Evolutionary conservation across 2,113 vertebrate genomes (phyloP).

Genomic region (Oncorhynchus tshawytscha): DNA sequence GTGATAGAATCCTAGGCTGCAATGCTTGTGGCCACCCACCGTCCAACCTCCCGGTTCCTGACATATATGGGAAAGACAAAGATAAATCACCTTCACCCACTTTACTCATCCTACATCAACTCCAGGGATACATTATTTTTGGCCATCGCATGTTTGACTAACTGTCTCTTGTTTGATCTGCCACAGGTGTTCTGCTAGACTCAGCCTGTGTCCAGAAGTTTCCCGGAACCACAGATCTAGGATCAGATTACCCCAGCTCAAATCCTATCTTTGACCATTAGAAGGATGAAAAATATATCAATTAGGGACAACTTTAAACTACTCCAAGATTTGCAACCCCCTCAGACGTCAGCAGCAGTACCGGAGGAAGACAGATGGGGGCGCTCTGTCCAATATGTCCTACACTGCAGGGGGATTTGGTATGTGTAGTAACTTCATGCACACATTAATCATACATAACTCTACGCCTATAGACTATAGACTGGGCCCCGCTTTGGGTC

Average conservation of each 20-base stretch:
- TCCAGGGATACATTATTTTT: conserved; percentile 22
- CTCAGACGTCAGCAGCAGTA: no score
- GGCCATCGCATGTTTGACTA: conserved; percentile 47
- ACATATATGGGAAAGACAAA: conserved; percentile 61
- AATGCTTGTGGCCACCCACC: conserved; percentile 32
- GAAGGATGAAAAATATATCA: no score
- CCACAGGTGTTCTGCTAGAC: conserved; percentile 46
- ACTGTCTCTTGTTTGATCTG: conserved; percentile 49
- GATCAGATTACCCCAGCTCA: no score
- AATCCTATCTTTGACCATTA: no score
- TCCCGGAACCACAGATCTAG: no score
- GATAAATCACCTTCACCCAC: conserved; percentile 52
- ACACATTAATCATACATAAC: conserved; percentile 64
- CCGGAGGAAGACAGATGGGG: no score
- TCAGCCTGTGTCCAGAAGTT: no score
- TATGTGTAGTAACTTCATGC: conserved; percentile 44
- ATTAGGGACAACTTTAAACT: no score
- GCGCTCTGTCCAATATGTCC: no score
- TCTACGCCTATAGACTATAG: conserved; percentile 33
- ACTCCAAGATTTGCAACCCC: no score
- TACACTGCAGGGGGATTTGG: not conserved
- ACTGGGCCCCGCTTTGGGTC: conserved; percentile 2
- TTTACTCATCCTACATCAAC: conserved; percentile 12
- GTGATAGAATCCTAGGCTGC: conserved; percentile 23
- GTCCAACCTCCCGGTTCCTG: conserved; percentile 16